phyloP scores from a whole-genome alignment of 2,797 vertebrate species.

The Xiphorhynchus erythropygius region DNA sequence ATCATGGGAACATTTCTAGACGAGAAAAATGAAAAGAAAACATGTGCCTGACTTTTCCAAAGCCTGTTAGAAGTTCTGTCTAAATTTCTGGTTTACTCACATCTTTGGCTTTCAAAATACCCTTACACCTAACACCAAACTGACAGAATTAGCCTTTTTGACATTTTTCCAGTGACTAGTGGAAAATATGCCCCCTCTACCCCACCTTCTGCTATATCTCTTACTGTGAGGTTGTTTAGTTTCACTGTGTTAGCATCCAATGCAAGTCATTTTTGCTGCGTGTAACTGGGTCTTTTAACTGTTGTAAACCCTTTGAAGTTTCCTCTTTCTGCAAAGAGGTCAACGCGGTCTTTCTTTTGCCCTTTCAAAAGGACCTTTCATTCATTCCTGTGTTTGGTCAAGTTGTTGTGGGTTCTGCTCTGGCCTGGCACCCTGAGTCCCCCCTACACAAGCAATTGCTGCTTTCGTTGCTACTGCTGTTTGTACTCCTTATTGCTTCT shows the following conservation, averaged over 20 bases:
- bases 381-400: conserved; percentile 71
- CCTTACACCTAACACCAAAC: not conserved
- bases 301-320: conserved; percentile 66
- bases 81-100: conserved; percentile 1
- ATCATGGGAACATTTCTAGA: not conserved
- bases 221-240: conserved; percentile 43
- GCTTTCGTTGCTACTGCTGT: conserved; percentile 67
- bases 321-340: conserved; percentile 64
- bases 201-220: conserved; percentile 31
- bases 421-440: conserved; percentile 47
- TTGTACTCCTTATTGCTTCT: conserved; percentile 64
- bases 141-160: not conserved
- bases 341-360: conserved; percentile 56
- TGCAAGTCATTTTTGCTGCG: conserved; percentile 6
- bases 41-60: not conserved
- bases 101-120: not conserved
- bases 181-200: not conserved
- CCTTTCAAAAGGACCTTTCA: conserved; percentile 71
- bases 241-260: conserved; percentile 21
- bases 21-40: conserved; percentile 35
- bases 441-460: conserved; percentile 50
- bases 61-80: not conserved
- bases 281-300: conserved; percentile 53
- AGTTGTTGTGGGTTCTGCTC: conserved; percentile 65
- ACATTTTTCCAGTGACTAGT: not conserved